Evolutionary conservation across 2,797 vertebrate species (phyloP).

Genomic region (Cryptoblepharus egeriae): DNA sequence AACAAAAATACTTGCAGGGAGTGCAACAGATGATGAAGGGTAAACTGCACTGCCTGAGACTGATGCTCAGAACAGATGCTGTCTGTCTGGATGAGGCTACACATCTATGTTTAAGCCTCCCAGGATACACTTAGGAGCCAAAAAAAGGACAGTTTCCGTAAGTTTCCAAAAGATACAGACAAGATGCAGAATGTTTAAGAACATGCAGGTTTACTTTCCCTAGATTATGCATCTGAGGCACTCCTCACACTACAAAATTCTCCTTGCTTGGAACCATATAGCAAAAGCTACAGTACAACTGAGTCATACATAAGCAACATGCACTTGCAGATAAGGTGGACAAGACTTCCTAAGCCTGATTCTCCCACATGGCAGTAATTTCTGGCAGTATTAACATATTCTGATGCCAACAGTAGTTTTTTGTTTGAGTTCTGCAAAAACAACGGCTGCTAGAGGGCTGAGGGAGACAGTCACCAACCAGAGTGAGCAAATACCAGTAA

Average conservation of each 20-base stretch:
- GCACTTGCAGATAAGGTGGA: neutral
- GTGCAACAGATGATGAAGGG: neutral
- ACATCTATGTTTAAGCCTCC: neutral
- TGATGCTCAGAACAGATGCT: neutral
- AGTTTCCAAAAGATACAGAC: neutral
- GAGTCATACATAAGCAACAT: neutral
- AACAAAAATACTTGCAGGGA: neutral
- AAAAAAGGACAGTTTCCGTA: neutral
- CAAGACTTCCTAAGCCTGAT: constrained; percentile 2
- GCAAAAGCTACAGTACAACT: neutral
- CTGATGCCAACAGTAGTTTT: constrained; percentile 7
- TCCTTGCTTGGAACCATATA: constrained; percentile 2
- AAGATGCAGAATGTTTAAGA: neutral
- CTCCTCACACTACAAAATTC: neutral
- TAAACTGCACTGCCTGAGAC: neutral
- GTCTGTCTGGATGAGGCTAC: neutral
- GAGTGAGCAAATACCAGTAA: neutral
- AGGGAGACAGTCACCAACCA: neutral
- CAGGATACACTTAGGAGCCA: neutral
- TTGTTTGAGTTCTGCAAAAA: constrained; percentile 4
- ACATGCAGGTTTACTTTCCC: neutral
- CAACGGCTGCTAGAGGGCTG: neutral
- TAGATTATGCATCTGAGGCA: neutral
- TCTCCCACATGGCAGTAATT: constrained; percentile 11
- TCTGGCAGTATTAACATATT: neutral